Percentiles rank a stretch among this genome's conserved stretches.
Conservation (phyloP, 2,888 invertebrate species). For the Acanthosoma haemorrhoidale region DNA sequence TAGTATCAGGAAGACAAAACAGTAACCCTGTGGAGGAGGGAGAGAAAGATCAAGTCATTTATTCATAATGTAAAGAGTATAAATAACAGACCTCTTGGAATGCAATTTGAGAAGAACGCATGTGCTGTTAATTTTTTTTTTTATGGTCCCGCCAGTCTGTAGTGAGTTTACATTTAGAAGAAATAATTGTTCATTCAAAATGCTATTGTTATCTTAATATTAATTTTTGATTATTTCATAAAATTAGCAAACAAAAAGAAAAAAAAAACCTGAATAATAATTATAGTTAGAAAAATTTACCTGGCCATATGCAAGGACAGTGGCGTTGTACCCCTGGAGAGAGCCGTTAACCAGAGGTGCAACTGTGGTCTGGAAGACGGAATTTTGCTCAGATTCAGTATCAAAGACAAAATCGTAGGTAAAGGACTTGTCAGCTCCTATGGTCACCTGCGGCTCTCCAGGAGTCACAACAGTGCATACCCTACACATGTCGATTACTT, state of each 20-base stretch:
- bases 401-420: conserved; percentile 97
- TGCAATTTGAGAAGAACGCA: too few relatives aligned
- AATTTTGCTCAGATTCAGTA: conserved; percentile 63
- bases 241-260: not conserved
- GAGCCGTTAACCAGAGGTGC: conserved; percentile 83
- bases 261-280: not conserved
- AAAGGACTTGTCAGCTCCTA: conserved; percentile 90
- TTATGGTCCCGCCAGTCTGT: not conserved
- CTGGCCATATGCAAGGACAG: conserved; percentile 94
- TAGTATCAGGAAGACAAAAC: too few relatives aligned
- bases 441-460: conserved; percentile 83
- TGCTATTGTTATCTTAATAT: too few relatives aligned
- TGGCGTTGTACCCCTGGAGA: conserved; percentile 95
- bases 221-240: too few relatives aligned
- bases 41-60: too few relatives aligned
- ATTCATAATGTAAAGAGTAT: too few relatives aligned
- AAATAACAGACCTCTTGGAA: too few relatives aligned
- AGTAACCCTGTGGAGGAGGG: too few relatives aligned
- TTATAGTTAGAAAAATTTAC: conserved; percentile 46
- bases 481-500: conserved; percentile 91
- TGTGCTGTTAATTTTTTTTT: too few relatives aligned
- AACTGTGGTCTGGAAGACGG: conserved; percentile 79
- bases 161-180: not conserved
- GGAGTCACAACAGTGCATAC: conserved; percentile 85
- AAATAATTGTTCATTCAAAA: too few relatives aligned